Base-by-base conservation (phyloP, 2,888 invertebrate genomes). In the Proisotoma minuta region DNA sequence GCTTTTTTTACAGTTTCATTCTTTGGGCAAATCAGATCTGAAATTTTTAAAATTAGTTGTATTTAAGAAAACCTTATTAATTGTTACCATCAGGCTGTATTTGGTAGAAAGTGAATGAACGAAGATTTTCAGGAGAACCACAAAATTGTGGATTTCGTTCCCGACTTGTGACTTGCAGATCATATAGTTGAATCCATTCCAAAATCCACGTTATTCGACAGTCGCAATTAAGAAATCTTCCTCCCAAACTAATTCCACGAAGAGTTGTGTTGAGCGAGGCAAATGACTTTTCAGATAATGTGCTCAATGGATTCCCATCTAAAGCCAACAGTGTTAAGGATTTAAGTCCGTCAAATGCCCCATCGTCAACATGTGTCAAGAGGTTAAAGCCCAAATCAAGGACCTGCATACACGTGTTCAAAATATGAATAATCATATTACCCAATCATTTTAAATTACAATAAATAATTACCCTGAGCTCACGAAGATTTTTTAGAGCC, bases 331-430 rank as follows among this genome's bases (percentile, higher is more conserved):
- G 53, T 8, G 65, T 65, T 26, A 65, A 51, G 3, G 65, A 65
- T 50, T 54, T 61, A 18, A 68, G 43, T 18, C 65, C 66, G n/a
- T 49, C 18, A 57, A 94, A 93, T 1, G 92, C 89, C 63, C 88
- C 84, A 53, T 82, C 79, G 10, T 93, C 92, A 71, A 94, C 78
- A 74, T 87, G 86, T 50, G 89, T 89, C 68, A 94, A 80, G 71
- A 92, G 82, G 81, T 94, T 94, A 78, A 94, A 94, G 53, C 94
- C 94, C 70, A 94, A 89, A 77, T 94, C 94, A 70, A 94, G 80
- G 10, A 94, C 93, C 83, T 83, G 75, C 20, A 49, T n/a, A n/a
- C n/a, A n/a, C n/a, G n/a, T n/a, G n/a, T n/a, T 34, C 48, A 28
- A 65, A 48, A 43, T 5, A 23, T 20, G 12, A n/a, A n/a, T n/a